Percentiles rank a stretch among this genome's conserved stretches.
Evolutionary conservation across 2,888 invertebrate species (phyloP).

Genomic region (Drymonia ruficornis): DNA sequence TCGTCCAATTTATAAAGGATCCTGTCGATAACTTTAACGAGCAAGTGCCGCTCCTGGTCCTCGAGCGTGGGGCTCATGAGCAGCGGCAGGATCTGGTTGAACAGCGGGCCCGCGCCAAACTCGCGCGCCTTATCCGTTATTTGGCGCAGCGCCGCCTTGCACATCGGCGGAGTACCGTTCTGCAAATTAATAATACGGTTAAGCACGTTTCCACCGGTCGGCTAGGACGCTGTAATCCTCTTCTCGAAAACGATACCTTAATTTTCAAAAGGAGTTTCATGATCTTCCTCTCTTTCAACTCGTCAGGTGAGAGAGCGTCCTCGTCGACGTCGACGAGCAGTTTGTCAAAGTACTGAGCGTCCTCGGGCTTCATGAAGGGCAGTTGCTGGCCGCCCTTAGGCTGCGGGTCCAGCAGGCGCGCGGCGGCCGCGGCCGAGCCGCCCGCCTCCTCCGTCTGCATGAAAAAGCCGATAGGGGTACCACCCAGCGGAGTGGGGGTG

Average conservation of each 20-base stretch:
- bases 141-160: constrained; percentile 98
- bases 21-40: constrained; percentile 99
- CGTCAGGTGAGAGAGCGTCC: constrained; percentile 96
- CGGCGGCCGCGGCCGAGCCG: constrained; percentile 92
- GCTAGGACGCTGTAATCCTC: not conserved
- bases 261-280: constrained; percentile 99
- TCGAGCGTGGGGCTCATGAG: constrained; percentile 99
- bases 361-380: constrained; percentile 99
- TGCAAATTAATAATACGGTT: constrained; percentile 27
- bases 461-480: constrained; percentile 96
- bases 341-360: constrained; percentile 99
- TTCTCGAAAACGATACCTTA: constrained; percentile 79
- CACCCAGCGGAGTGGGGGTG: constrained; percentile 98
- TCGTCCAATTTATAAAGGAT: constrained; percentile 99
- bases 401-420: constrained; percentile 95
- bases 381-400: constrained; percentile 96
- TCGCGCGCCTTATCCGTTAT: constrained; percentile 99
- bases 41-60: constrained; percentile 99
- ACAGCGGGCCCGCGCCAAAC: constrained; percentile 99
- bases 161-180: constrained; percentile 99
- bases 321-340: constrained; percentile 99
- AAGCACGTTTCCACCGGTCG: not conserved
- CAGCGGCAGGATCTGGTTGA: constrained; percentile 99
- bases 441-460: constrained; percentile 96
- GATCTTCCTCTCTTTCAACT: constrained; percentile 99